These are phyloP conservation scores for Paratrypauchen microcephalus DNA, from an alignment of 2,797 vertebrate species.

Conservation along the genomic window DNA sequence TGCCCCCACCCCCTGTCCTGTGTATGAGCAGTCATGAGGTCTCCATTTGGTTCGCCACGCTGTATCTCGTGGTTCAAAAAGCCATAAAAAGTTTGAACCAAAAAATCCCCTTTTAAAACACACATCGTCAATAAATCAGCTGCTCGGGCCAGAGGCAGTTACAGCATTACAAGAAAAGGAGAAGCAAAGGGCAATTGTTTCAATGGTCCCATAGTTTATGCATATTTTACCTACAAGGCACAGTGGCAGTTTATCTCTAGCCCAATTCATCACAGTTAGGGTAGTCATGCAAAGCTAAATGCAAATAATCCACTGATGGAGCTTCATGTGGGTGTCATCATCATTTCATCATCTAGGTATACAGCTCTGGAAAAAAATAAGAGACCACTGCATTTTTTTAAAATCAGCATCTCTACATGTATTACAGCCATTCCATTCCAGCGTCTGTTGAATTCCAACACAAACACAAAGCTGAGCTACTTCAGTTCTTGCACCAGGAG, in stretches of 20 bases:
- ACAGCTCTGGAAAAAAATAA: no score
- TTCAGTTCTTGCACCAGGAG: no score
- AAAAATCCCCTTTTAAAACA: conserved; percentile 52
- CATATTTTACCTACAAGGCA: conserved; percentile 34
- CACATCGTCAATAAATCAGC: conserved; percentile 62
- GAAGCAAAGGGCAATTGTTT: conserved; percentile 9
- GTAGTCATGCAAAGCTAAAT: conserved; percentile 21
- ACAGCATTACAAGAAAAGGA: conserved; percentile 8
- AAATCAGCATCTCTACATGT: no score
- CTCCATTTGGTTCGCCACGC: conserved; percentile 61
- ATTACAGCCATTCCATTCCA: no score
- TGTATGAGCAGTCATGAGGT: conserved; percentile 71
- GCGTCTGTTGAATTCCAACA: no score
- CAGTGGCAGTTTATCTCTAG: conserved; percentile 17
- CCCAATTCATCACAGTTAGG: not conserved
- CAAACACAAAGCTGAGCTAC: no score
- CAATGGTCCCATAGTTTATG: conserved; percentile 8
- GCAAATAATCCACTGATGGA: conserved; percentile 16
- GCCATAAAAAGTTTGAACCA: conserved; percentile 52
- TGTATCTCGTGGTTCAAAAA: conserved; percentile 71
- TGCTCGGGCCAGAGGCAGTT: conserved; percentile 48
- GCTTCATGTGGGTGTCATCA: conserved; percentile 13
- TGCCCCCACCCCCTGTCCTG: conserved; percentile 44
- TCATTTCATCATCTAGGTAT: not conserved
- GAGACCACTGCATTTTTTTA: no score